A percentile compares a stretch with the other conserved stretches of the same genome.
These are phyloP conservation scores for Microtus pennsylvanicus DNA, from an alignment of 2,113 vertebrate species.

Conservation along the genomic window DNA sequence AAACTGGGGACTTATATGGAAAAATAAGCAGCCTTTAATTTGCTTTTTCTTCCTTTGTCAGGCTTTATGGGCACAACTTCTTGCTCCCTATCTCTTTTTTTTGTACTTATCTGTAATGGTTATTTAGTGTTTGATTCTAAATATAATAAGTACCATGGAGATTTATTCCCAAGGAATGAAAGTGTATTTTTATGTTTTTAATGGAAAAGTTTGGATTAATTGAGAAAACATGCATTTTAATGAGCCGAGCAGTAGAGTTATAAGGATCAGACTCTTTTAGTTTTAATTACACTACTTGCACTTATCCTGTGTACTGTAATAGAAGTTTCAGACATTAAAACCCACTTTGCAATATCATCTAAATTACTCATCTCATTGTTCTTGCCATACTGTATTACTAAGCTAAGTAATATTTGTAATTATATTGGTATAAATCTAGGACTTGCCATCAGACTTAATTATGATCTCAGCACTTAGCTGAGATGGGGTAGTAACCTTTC, in stretches of 20 bases:
- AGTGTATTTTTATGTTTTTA: conserved; percentile 77
- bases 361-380: conserved; percentile 77
- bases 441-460: conserved; percentile 71
- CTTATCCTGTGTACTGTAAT: conserved; percentile 63
- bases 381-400: conserved; percentile 70
- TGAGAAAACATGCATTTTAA: conserved; percentile 80
- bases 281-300: conserved; percentile 76
- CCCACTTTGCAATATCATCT: conserved; percentile 69
- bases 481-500: conserved; percentile 69
- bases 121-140: conserved; percentile 72
- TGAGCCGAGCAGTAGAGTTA: conserved; percentile 27
- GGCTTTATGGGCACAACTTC: conserved; percentile 16
- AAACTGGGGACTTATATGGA: background rate
- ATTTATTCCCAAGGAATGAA: conserved; percentile 70
- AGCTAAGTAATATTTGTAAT: conserved; percentile 74
- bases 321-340: conserved; percentile 64
- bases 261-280: conserved; percentile 54
- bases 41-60: conserved; percentile 13
- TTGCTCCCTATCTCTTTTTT: conserved; percentile 29
- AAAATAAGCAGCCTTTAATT: background rate
- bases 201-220: conserved; percentile 76
- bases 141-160: conserved; percentile 58
- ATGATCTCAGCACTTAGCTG: conserved; percentile 68
- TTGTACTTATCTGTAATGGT: conserved; percentile 56
- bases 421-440: conserved; percentile 74